These are phyloP conservation scores for Hycleus phaleratus DNA, from an alignment of 1,140 invertebrate genomes.

Conservation along the genomic window DNA sequence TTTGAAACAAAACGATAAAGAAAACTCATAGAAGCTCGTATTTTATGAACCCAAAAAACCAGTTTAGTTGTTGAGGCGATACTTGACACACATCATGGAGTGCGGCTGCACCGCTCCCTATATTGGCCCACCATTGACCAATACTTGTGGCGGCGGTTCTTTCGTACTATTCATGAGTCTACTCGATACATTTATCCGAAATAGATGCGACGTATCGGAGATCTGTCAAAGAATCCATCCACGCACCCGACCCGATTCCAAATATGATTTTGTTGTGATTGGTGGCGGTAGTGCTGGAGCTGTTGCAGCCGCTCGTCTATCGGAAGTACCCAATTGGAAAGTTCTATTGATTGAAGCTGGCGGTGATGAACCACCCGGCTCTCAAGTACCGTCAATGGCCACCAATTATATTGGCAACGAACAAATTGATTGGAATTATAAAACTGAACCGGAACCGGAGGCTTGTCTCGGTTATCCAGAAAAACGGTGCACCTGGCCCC, in stretches of 20 bases:
- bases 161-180: constrained; percentile 51
- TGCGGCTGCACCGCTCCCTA: constrained; percentile 35
- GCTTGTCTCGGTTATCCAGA: constrained; percentile 48
- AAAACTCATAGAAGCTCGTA: not conserved
- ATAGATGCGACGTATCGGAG: constrained; percentile 43
- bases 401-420: constrained; percentile 47
- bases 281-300: constrained; percentile 53
- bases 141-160: constrained; percentile 44
- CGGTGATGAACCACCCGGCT: constrained; percentile 48
- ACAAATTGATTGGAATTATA: constrained; percentile 57
- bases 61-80: not conserved
- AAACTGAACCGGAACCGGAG: constrained; percentile 53
- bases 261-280: constrained; percentile 52
- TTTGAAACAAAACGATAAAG: too few relatives aligned
- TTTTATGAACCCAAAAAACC: not conserved
- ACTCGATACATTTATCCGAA: constrained; percentile 45
- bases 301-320: constrained; percentile 45
- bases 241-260: constrained; percentile 35
- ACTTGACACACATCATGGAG: constrained; percentile 25
- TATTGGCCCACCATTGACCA: constrained; percentile 45
- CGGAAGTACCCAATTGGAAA: constrained; percentile 36
- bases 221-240: constrained; percentile 44
- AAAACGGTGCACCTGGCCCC: constrained; percentile 47
- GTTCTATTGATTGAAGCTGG: constrained; percentile 59
- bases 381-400: constrained; percentile 50